Conservation (phyloP, 1,140 invertebrate species). For the Argopecten irradians region DNA sequence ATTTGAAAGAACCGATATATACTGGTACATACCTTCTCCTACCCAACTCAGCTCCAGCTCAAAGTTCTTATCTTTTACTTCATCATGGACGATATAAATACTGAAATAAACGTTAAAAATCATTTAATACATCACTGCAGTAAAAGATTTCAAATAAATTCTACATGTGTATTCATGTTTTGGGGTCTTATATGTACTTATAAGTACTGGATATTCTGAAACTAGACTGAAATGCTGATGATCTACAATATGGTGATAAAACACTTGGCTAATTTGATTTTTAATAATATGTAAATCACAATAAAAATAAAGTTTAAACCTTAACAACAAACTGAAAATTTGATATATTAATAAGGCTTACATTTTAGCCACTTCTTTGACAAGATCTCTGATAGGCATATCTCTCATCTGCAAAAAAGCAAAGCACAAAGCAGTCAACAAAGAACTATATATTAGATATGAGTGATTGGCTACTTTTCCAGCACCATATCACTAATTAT, state of each 20-base stretch:
- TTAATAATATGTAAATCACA: too few species aligned
- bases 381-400: slow-evolving; percentile 89
- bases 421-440: neutral
- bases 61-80: slow-evolving; percentile 98
- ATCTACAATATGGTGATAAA: too few species aligned
- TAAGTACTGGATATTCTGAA: too few species aligned
- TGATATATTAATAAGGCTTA: slow-evolving; percentile 79
- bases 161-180: too few species aligned
- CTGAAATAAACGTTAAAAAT: slow-evolving; percentile 81
- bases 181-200: too few species aligned
- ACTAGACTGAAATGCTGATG: too few species aligned
- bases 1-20: too few species aligned
- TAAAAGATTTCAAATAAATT: neutral
- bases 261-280: too few species aligned
- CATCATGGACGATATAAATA: slow-evolving; percentile 98
- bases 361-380: slow-evolving; percentile 96
- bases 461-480: too few species aligned
- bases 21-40: slow-evolving; percentile 81
- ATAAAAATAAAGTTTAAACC: neutral
- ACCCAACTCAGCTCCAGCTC: slow-evolving; percentile 99
- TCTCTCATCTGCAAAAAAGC: slow-evolving; percentile 81
- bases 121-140: slow-evolving; percentile 69
- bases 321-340: neutral
- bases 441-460: too few species aligned
- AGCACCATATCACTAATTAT: too few species aligned